These are phyloP conservation scores for Odocoileus virginianus DNA, from an alignment of 2,113 vertebrate genomes.

Conservation along the genomic window DNA sequence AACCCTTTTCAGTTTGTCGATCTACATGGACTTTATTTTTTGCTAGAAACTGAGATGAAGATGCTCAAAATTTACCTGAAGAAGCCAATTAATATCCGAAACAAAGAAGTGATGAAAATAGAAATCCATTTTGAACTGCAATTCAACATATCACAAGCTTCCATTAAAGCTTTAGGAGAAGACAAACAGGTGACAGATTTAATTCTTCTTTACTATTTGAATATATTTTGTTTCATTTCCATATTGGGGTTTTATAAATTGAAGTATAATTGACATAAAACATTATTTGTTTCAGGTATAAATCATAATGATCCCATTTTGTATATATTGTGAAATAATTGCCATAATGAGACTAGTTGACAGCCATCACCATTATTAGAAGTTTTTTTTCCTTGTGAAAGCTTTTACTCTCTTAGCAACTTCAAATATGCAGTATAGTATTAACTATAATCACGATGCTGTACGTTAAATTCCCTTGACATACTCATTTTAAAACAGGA, in stretches of 20 bases:
- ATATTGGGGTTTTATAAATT: background rate
- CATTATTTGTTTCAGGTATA: background rate
- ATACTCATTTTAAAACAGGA: background rate
- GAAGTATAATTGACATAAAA: background rate
- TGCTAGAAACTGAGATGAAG: constrained; percentile 74
- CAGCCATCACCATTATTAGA: background rate
- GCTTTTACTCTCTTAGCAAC: background rate
- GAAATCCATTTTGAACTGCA: constrained; percentile 83
- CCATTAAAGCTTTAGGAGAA: constrained; percentile 79
- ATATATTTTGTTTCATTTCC: background rate
- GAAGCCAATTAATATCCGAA: constrained; percentile 74
- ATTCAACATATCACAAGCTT: constrained; percentile 73
- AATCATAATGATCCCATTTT: background rate
- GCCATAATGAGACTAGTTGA: background rate
- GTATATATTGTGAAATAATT: background rate
- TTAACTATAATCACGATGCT: background rate
- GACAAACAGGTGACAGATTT: constrained; percentile 72
- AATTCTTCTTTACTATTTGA: background rate
- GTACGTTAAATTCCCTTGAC: background rate
- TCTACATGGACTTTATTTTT: background rate
- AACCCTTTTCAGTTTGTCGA: background rate
- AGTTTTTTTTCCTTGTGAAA: background rate
- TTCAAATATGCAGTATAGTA: background rate
- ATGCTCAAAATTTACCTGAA: constrained; percentile 79
- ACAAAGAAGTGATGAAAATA: constrained; percentile 78